Percentiles rank a stretch among this genome's conserved stretches.
Conservation (phyloP, 2,888 invertebrate genomes). For the Leucoptera coffeella region DNA sequence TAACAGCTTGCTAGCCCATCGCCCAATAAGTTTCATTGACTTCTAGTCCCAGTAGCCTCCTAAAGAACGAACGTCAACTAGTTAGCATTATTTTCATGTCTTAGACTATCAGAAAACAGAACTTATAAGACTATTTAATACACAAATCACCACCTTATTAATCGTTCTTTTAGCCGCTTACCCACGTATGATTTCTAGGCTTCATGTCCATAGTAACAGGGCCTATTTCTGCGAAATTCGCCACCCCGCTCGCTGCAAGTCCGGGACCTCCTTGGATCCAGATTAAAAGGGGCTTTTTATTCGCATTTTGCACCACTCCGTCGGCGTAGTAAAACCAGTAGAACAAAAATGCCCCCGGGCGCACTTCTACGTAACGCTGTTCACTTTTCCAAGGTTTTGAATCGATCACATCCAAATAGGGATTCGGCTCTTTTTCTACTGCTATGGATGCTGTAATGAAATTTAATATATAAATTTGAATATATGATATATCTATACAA, state of each 20-base stretch:
- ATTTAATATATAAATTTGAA: too few species aligned
- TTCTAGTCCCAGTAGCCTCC: too few species aligned
- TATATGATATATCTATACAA: neutral
- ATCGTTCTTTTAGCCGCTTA: too few species aligned
- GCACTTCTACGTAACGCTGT: slow-evolving; percentile 70
- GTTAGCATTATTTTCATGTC: too few species aligned
- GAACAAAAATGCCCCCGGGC: slow-evolving; percentile 71
- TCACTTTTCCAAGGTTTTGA: slow-evolving; percentile 27
- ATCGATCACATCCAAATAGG: slow-evolving; percentile 18
- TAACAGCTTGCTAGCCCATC: too few species aligned
- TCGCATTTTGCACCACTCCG: slow-evolving; percentile 44
- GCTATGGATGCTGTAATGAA: too few species aligned
- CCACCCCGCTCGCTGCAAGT: slow-evolving; percentile 75
- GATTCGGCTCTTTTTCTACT: slow-evolving; percentile 18
- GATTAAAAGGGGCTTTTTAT: slow-evolving; percentile 65
- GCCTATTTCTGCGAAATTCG: slow-evolving; percentile 82
- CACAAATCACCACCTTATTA: too few species aligned
- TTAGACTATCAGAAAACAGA: too few species aligned
- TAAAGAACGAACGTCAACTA: too few species aligned
- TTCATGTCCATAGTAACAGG: slow-evolving; percentile 62
- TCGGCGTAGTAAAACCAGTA: slow-evolving; percentile 85
- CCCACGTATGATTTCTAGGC: slow-evolving; percentile 71
- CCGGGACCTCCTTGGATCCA: slow-evolving; percentile 91
- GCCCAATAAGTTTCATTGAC: too few species aligned
- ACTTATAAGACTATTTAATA: too few species aligned